These are phyloP conservation scores for Zootoca vivipara DNA, from an alignment of 2,113 vertebrate genomes.

Conservation along the genomic window DNA sequence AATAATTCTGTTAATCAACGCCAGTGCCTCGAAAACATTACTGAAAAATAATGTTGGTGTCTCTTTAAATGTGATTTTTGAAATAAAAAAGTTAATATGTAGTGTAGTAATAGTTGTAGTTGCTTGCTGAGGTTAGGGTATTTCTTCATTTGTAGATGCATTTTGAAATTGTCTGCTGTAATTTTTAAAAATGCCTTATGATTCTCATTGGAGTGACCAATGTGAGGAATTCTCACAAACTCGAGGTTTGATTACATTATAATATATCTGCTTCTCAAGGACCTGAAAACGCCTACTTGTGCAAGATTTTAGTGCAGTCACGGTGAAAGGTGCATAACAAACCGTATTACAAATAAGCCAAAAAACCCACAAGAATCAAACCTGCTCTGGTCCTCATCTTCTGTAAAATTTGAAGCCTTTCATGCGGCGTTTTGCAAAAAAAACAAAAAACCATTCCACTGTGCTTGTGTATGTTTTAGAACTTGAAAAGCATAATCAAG, in stretches of 20 bases:
- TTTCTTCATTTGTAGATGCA: conserved; percentile 62
- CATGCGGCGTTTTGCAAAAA: conserved; percentile 48
- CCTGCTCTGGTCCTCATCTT: conserved; percentile 59
- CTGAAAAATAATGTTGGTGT: conserved; percentile 46
- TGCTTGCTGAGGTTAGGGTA: conserved; percentile 37
- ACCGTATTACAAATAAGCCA: conserved; percentile 56
- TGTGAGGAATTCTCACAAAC: conserved; percentile 21
- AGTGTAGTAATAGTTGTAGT: conserved; percentile 35
- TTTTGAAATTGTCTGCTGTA: conserved; percentile 42
- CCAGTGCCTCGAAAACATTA: conserved; percentile 58
- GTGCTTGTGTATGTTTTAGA: conserved; percentile 43
- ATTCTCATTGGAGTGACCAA: conserved; percentile 40
- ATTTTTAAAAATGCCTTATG: conserved; percentile 17
- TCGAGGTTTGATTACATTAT: neutral
- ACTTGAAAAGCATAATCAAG: conserved; percentile 22
- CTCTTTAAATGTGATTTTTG: conserved; percentile 38
- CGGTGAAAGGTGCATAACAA: neutral
- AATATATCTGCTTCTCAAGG: conserved; percentile 24
- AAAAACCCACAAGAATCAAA: neutral
- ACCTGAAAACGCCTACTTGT: neutral
- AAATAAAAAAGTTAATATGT: conserved; percentile 34
- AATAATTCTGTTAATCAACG: conserved; percentile 33
- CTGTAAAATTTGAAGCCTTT: conserved; percentile 59
- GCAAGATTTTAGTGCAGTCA: neutral
- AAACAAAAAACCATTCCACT: conserved; percentile 21